A percentile compares a stretch with the other conserved stretches of the same genome.
Evolutionary conservation across 2,797 vertebrate genomes (phyloP).

Genomic region (Ctenopoma kingsleyae): DNA sequence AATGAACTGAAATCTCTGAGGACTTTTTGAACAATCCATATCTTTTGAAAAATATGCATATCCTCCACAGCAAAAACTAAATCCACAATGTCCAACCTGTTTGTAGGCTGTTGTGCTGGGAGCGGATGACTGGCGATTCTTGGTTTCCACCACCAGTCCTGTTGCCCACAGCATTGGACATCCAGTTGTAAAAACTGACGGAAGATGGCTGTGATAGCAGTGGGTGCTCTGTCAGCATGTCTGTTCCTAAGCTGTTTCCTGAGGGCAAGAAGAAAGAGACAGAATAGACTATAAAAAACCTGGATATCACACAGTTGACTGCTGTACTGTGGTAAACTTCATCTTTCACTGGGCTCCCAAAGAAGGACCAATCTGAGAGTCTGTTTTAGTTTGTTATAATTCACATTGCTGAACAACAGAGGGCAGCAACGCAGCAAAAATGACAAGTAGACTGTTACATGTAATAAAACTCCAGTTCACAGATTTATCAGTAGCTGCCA

Average conservation of each 20-base stretch:
- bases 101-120: slow-evolving; percentile 94
- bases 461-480: neutral
- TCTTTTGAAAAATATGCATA: neutral
- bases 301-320: neutral
- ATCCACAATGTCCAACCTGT: slow-evolving; percentile 84
- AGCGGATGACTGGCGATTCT: slow-evolving; percentile 90
- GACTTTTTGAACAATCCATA: neutral
- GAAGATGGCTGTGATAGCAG: slow-evolving; percentile 94
- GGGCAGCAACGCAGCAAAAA: slow-evolving; percentile 52
- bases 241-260: slow-evolving; percentile 91
- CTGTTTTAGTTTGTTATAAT: slow-evolving; percentile 5
- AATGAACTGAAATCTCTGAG: neutral
- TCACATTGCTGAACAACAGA: slow-evolving; percentile 41
- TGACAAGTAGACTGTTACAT: neutral
- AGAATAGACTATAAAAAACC: neutral
- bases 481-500: neutral
- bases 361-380: neutral
- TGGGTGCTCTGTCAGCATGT: slow-evolving; percentile 95
- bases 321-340: neutral
- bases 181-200: slow-evolving; percentile 99
- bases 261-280: slow-evolving; percentile 10
- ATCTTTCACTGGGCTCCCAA: neutral
- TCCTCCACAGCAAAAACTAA: neutral
- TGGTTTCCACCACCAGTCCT: slow-evolving; percentile 87
- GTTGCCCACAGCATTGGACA: slow-evolving; percentile 98